Conservation (phyloP, 2,888 invertebrate genomes). For the Sesamia inferens region DNA sequence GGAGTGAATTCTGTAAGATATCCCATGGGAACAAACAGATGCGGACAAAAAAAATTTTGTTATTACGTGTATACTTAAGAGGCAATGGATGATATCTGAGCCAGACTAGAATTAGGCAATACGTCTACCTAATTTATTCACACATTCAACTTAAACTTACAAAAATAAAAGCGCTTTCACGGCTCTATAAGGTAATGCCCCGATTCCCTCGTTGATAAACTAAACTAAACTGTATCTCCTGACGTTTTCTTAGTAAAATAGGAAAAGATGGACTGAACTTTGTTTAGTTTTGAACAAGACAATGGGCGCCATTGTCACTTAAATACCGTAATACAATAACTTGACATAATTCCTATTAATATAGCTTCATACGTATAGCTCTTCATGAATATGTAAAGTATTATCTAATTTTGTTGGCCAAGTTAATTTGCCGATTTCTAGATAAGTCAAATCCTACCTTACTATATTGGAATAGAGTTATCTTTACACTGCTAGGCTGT, state of each 20-base stretch:
- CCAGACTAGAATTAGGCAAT: too few relatives aligned
- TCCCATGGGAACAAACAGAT: not conserved
- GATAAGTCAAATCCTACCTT: not conserved
- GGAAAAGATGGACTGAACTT: too few relatives aligned
- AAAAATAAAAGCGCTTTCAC: conserved; percentile 39
- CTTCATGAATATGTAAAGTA: conserved; percentile 33
- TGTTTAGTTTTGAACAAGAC: too few relatives aligned
- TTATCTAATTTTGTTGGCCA: conserved; percentile 48
- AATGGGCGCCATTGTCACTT: not conserved
- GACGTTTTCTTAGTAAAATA: too few relatives aligned
- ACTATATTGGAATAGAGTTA: not conserved
- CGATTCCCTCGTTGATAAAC: too few relatives aligned
- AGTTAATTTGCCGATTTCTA: not conserved
- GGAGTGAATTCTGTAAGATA: not conserved
- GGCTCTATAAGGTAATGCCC: conserved; percentile 8
- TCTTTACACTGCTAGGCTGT: not conserved
- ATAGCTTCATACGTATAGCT: conserved; percentile 36
- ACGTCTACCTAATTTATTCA: not conserved
- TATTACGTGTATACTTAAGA: not conserved
- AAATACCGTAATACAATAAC: conserved; percentile 24
- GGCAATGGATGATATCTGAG: too few relatives aligned
- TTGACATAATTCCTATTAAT: conserved; percentile 26
- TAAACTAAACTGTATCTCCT: too few relatives aligned
- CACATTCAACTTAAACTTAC: not conserved
- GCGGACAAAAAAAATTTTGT: not conserved